Conservation (phyloP, 2,113 vertebrate genomes). For the Poeciliopsis turrubarensis region DNA sequence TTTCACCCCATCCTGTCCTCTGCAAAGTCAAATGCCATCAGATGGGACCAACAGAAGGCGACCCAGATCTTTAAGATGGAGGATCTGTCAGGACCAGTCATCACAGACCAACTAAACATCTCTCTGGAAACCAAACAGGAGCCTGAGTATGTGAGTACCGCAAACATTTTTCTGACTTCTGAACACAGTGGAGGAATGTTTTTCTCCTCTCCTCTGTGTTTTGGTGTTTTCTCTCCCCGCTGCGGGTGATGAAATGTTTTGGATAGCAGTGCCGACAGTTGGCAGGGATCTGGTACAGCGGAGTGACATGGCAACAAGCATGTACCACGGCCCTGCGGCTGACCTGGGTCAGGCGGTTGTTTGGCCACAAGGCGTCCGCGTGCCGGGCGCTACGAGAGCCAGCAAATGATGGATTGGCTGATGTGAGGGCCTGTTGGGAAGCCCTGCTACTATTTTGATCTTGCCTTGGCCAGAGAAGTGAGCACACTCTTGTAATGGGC, state of each 20-base stretch:
- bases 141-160: slow-evolving; percentile 89
- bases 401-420: slow-evolving; percentile 76
- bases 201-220: slow-evolving; percentile 68
- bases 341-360: slow-evolving; percentile 77
- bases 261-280: slow-evolving; percentile 63
- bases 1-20: slow-evolving; percentile 67
- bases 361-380: slow-evolving; percentile 79
- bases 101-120: slow-evolving; percentile 88
- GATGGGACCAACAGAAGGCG: slow-evolving; percentile 85
- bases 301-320: slow-evolving; percentile 66
- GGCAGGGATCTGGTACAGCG: slow-evolving; percentile 57
- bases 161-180: slow-evolving; percentile 54
- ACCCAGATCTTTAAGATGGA: slow-evolving; percentile 87
- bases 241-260: slow-evolving; percentile 72
- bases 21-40: slow-evolving; percentile 84
- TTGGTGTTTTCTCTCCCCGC: slow-evolving; percentile 64
- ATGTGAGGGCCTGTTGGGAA: slow-evolving; percentile 73
- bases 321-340: slow-evolving; percentile 72
- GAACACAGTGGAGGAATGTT: slow-evolving; percentile 64
- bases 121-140: slow-evolving; percentile 90
- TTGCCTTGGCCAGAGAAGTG: slow-evolving; percentile 70
- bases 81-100: slow-evolving; percentile 79
- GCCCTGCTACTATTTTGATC: slow-evolving; percentile 77
- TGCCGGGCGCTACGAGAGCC: slow-evolving; percentile 71
- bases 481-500: slow-evolving; percentile 71